Base-by-base conservation (phyloP, 2,888 invertebrate genomes). In the Alentia gelatinosa region DNA sequence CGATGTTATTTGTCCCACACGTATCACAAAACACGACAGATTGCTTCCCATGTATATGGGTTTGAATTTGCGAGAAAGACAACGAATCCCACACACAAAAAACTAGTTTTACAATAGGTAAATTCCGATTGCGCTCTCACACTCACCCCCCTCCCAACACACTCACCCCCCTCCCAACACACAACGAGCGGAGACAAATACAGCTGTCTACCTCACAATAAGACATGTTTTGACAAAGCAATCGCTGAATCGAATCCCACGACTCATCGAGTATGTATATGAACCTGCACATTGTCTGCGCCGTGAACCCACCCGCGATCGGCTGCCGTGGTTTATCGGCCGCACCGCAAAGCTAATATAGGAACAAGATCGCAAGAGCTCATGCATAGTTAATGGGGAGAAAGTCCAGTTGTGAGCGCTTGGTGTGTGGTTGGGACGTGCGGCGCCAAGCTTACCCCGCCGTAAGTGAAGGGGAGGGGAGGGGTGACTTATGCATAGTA, bases 341-440 rank as follows among this genome's bases (percentile, higher is more conserved):
- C n/a, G 74, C 74, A 15, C 74, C 74, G 79, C 26, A 3, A 79
- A 79, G 79, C 79, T 79, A 79, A 79, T 79, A 79, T 79, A 79
- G 79, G 37, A 79, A 79, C 79, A 79, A 79, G 79, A 79, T 79
- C 79, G 37, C 37, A 35, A 79, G n/a, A 39, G 5, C 79, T 37
- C 79, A 79, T 79, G 79, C 79, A 79, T 79, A 79, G 35, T 79
- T 79, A 79, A 79, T 79, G 39, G 35, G 79, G 37, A 19, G 79
- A 39, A 19, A 68, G 68, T 68, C 68, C 68, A 68, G 68, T 79
- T 35, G 74, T 74, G 79, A 23, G 37, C 37, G 79, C 26, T 68
- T 3, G 30, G 26, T 68, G 12, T 1, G 35, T 33, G 79, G 79
- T 37, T 5, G 63, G n/a, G 63, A n/a, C 19, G 19, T 19, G 47